Evolutionary conservation across 2,888 invertebrate genomes (phyloP).

Genomic region (Microctonus brassicae): DNA sequence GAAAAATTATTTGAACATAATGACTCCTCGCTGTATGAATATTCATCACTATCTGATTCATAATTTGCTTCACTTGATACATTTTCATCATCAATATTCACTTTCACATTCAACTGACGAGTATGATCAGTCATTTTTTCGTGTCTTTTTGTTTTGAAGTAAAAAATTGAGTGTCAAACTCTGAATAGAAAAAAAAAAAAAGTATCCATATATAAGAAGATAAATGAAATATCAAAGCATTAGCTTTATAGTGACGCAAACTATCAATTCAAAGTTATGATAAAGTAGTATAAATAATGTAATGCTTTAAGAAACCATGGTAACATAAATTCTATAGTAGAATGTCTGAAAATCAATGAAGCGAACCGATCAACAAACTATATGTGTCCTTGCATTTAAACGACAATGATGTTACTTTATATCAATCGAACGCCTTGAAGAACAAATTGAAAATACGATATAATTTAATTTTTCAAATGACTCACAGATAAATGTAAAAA

Average conservation of each 20-base stretch:
- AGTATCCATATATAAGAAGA: not conserved
- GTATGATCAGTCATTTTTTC: constrained; percentile 38
- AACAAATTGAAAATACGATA: not conserved
- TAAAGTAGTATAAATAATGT: not conserved
- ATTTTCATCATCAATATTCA: constrained; percentile 45
- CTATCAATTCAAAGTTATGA: not conserved
- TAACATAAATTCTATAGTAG: not conserved
- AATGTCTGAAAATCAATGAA: constrained; percentile 1
- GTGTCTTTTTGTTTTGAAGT: constrained; percentile 12
- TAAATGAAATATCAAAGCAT: not conserved
- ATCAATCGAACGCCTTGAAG: too few relatives aligned
- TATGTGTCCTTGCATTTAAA: not conserved
- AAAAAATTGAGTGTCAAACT: not conserved
- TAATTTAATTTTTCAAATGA: not conserved
- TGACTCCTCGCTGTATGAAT: constrained; percentile 56
- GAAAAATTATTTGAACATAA: constrained; percentile 54
- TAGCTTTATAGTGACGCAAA: not conserved
- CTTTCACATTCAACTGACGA: constrained; percentile 39
- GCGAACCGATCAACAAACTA: not conserved
- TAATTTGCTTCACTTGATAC: constrained; percentile 38
- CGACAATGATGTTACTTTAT: not conserved
- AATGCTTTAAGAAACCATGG: constrained; percentile 11
- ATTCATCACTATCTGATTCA: constrained; percentile 49
- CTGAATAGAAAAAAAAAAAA: not conserved
- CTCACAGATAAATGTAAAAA: not conserved